Evolutionary conservation across 1,140 invertebrate genomes (phyloP).

Genomic region (Drosophila seguyi): DNA sequence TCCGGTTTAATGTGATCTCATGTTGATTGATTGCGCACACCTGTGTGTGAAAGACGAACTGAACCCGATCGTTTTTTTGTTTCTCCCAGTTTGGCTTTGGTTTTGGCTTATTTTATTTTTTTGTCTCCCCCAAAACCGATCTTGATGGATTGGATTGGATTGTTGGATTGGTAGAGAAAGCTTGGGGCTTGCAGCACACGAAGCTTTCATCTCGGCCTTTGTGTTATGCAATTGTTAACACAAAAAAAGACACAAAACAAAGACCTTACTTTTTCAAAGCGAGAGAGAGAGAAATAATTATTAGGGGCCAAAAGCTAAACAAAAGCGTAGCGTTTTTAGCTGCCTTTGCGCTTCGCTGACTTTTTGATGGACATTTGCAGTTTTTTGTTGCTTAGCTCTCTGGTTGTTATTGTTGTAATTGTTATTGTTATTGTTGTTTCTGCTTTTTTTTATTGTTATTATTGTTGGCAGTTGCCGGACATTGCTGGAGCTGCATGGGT

Average conservation of each 20-base stretch:
- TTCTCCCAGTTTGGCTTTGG: constrained; percentile 24
- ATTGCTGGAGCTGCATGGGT: constrained; percentile 74
- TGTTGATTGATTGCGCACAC: constrained; percentile 83
- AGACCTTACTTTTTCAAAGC: neutral
- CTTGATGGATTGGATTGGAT: constrained; percentile 63
- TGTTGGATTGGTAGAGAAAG: constrained; percentile 40
- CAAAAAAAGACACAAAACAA: neutral
- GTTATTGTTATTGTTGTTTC: constrained; percentile 10
- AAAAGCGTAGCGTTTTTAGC: constrained; percentile 31
- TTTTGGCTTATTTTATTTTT: constrained; percentile 16
- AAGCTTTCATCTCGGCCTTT: constrained; percentile 50
- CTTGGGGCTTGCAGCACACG: constrained; percentile 21
- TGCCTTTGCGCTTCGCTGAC: constrained; percentile 67
- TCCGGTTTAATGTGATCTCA: constrained; percentile 79
- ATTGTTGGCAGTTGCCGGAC: constrained; percentile 56
- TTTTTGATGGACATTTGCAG: constrained; percentile 70
- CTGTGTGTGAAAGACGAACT: constrained; percentile 73
- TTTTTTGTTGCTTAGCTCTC: constrained; percentile 22
- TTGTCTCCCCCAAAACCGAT: constrained; percentile 42
- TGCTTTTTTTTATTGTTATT: constrained; percentile 24
- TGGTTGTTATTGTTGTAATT: constrained; percentile 11
- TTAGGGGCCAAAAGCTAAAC: constrained; percentile 42
- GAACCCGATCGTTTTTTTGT: constrained; percentile 49
- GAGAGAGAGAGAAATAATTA: constrained; percentile 37
- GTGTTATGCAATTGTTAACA: constrained; percentile 52